These are phyloP conservation scores for Romanogobio albipinnatus DNA, from an alignment of 2,113 vertebrate species.

Conservation along the genomic window DNA sequence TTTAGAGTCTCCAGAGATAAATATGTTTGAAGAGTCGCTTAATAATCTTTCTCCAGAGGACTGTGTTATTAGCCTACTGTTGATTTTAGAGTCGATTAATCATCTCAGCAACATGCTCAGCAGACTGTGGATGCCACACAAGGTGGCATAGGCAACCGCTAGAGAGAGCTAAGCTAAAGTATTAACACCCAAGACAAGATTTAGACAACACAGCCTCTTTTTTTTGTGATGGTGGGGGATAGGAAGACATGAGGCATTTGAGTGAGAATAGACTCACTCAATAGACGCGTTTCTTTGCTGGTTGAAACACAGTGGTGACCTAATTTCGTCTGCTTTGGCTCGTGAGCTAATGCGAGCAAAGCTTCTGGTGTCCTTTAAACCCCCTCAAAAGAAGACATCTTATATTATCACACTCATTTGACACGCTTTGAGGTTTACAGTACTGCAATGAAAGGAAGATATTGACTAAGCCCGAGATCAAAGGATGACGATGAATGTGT, in stretches of 20 bases:
- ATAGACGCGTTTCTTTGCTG: not conserved
- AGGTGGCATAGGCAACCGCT: conserved; percentile 8
- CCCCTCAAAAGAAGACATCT: conserved; percentile 18
- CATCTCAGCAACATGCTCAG: conserved; percentile 20
- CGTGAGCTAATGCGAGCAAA: conserved; percentile 16
- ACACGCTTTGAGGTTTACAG: conserved; percentile 16
- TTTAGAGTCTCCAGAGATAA: no score
- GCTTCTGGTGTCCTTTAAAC: not conserved
- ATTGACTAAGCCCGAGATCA: conserved; percentile 14
- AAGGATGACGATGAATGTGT: conserved; percentile 1
- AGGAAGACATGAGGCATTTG: not conserved
- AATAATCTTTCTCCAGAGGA: not conserved
- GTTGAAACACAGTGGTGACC: conserved; percentile 3
- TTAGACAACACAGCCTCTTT: not conserved
- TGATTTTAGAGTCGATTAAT: conserved; percentile 8
- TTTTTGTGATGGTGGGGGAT: not conserved
- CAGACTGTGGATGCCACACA: conserved; percentile 19
- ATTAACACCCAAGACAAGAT: conserved; percentile 38
- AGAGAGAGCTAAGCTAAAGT: conserved; percentile 23
- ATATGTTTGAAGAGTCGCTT: not conserved
- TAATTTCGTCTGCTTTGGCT: conserved; percentile 23
- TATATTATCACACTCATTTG: conserved; percentile 18
- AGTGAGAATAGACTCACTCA: not conserved
- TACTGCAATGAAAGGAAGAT: conserved; percentile 13
- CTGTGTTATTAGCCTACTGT: conserved; percentile 10